Evolutionary conservation across 2,888 invertebrate species (phyloP).

Genomic region (Cheilosia scutellata): DNA sequence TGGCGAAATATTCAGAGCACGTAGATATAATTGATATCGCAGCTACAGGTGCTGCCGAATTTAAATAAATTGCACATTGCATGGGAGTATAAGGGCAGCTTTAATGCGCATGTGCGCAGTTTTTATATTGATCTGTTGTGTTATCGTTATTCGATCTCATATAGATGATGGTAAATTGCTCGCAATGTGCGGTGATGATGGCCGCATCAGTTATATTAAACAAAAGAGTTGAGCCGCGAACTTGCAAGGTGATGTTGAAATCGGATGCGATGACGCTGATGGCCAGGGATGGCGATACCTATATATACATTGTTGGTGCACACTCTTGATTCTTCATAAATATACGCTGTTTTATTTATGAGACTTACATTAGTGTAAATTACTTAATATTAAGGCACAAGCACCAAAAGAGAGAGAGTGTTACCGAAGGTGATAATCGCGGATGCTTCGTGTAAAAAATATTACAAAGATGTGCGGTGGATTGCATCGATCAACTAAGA

Average conservation of each 20-base stretch:
- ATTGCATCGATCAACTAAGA: too few relatives aligned
- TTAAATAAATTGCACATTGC: constrained; percentile 72
- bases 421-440: not conserved
- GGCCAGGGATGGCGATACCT: not conserved
- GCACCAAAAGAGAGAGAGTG: not conserved
- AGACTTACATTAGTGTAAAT: constrained; percentile 28
- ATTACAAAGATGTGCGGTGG: too few relatives aligned
- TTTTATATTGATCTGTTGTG: constrained; percentile 53
- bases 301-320: not conserved
- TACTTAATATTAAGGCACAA: constrained; percentile 16
- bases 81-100: constrained; percentile 54
- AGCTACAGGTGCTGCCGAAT: constrained; percentile 68
- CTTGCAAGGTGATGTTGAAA: constrained; percentile 50
- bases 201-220: constrained; percentile 13
- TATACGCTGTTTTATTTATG: constrained; percentile 35
- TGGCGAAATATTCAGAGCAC: constrained; percentile 56
- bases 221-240: constrained; percentile 59
- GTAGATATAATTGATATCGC: constrained; percentile 47
- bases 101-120: constrained; percentile 24
- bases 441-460: not conserved
- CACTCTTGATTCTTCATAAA: constrained; percentile 21
- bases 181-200: constrained; percentile 24
- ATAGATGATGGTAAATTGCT: constrained; percentile 38
- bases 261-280: not conserved
- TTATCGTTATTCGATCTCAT: constrained; percentile 46